Conservation (phyloP, 2,888 invertebrate species). For the Apocheima hispidaria region DNA sequence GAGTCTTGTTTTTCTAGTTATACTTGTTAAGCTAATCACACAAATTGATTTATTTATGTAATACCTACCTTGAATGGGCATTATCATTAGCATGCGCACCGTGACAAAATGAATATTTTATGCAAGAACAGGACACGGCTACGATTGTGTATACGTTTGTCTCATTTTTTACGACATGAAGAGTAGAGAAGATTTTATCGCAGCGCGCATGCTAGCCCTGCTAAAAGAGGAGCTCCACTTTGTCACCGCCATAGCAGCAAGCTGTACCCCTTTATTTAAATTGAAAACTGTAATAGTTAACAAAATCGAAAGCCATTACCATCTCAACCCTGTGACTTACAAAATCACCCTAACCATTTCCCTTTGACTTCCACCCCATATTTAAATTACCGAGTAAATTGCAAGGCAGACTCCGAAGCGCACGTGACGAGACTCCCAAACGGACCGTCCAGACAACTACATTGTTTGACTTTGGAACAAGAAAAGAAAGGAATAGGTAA, state of each 20-base stretch:
- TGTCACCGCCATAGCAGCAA: background rate
- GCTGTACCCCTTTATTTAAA: background rate
- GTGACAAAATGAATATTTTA: too few species aligned
- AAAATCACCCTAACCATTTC: slow-evolving; percentile 35
- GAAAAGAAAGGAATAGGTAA: slow-evolving; percentile 2
- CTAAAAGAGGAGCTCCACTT: background rate
- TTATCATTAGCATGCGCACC: too few species aligned
- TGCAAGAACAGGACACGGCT: too few species aligned
- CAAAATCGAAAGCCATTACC: slow-evolving; percentile 36
- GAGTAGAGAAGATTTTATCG: too few species aligned
- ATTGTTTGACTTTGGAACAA: slow-evolving; percentile 30
- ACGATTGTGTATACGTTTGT: too few species aligned
- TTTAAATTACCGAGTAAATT: slow-evolving; percentile 66
- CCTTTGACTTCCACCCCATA: slow-evolving; percentile 50
- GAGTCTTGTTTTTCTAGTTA: too few species aligned
- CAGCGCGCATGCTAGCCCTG: too few species aligned
- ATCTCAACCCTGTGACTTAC: slow-evolving; percentile 18
- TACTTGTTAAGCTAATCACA: too few species aligned
- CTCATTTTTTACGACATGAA: too few species aligned
- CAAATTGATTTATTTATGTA: too few species aligned
- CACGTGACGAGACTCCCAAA: slow-evolving; percentile 64
- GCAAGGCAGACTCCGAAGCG: slow-evolving; percentile 58
- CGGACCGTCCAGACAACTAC: slow-evolving; percentile 20
- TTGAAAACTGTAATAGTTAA: background rate
- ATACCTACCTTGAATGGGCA: too few species aligned